These are phyloP conservation scores for Coreius guichenoti DNA, from an alignment of 2,797 vertebrate genomes.

Conservation along the genomic window DNA sequence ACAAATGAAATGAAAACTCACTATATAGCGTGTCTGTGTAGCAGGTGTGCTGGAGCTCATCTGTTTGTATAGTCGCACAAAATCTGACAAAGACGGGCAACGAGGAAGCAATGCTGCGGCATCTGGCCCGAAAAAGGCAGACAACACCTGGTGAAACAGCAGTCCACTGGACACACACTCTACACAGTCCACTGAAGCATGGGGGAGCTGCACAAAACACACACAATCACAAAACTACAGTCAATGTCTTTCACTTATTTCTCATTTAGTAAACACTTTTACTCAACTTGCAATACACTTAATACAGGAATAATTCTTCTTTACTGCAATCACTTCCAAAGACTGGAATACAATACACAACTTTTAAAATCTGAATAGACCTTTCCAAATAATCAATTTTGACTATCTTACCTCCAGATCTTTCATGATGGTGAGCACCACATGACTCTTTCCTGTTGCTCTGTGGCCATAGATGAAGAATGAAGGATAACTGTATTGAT, in stretches of 20 bases:
- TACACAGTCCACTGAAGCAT: constrained; percentile 88
- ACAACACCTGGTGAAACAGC: constrained; percentile 90
- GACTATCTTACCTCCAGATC: constrained; percentile 84
- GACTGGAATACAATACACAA: neutral
- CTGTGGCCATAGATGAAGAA: constrained; percentile 95
- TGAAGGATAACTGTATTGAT: constrained; percentile 90
- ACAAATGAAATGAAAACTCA: constrained; percentile 75
- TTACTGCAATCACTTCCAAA: neutral
- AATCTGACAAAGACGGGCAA: constrained; percentile 89
- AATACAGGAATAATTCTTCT: neutral
- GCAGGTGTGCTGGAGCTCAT: constrained; percentile 70
- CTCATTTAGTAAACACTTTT: neutral
- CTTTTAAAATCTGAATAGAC: neutral
- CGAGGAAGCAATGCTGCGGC: constrained; percentile 74
- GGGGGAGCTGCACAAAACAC: constrained; percentile 82
- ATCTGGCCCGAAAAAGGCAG: constrained; percentile 78
- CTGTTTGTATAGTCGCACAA: constrained; percentile 89
- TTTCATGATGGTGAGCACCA: constrained; percentile 83
- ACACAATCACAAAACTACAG: neutral
- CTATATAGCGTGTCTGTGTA: constrained; percentile 89
- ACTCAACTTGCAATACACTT: neutral
- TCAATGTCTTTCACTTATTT: neutral
- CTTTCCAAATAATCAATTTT: neutral
- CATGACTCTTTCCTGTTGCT: constrained; percentile 93
- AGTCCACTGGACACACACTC: constrained; percentile 86